Conservation (phyloP, 2,888 invertebrate species). For the Latrodectus hesperus region DNA sequence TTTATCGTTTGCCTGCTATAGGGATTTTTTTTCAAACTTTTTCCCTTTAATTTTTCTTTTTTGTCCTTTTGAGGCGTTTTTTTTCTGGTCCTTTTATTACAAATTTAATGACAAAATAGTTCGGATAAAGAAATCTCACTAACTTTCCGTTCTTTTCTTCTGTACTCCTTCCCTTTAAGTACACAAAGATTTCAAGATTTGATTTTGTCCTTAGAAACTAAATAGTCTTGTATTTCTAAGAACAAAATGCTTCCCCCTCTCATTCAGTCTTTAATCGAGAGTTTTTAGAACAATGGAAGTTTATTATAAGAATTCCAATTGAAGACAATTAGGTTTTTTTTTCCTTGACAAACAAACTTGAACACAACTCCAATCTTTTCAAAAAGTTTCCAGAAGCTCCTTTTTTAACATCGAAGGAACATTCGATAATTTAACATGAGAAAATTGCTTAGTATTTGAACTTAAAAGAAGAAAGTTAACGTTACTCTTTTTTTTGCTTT, state of each 20-base stretch:
- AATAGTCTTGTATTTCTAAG: background rate
- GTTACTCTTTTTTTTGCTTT: background rate
- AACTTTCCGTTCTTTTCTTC: background rate
- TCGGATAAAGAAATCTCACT: background rate
- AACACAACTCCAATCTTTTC: background rate
- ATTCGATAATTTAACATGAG: no score
- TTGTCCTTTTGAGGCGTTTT: background rate
- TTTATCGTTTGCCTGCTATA: no score
- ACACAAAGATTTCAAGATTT: background rate
- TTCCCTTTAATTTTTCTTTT: slow-evolving; percentile 17
- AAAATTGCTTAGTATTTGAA: no score
- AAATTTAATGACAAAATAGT: slow-evolving; percentile 37
- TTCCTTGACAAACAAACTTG: background rate
- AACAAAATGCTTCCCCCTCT: background rate
- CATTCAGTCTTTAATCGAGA: background rate
- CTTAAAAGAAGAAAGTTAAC: background rate
- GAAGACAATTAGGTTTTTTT: background rate
- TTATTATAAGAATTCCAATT: background rate
- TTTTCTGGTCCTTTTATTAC: slow-evolving; percentile 32
- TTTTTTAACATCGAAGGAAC: background rate
- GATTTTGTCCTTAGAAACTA: slow-evolving; percentile 4
- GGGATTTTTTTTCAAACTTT: background rate
- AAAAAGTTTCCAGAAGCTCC: background rate
- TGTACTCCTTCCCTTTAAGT: background rate
- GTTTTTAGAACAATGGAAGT: background rate